These are phyloP conservation scores for Caiman crocodilus DNA, from an alignment of 2,797 vertebrate genomes.

Conservation along the genomic window DNA sequence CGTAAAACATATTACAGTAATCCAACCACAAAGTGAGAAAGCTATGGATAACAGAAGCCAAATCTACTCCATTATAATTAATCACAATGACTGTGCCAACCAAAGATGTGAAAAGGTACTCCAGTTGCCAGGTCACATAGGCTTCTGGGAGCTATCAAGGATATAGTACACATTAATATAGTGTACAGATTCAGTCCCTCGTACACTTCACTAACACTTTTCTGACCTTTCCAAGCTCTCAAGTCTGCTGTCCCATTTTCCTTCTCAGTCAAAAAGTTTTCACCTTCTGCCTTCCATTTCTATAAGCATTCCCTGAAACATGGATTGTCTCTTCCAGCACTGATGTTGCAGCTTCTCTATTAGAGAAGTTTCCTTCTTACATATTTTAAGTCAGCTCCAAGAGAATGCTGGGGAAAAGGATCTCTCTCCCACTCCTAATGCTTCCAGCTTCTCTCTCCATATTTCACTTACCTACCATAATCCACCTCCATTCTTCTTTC, in stretches of 20 bases:
- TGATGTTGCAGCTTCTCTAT: background rate
- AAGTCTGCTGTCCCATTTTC: background rate
- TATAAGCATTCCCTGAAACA: background rate
- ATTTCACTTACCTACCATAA: background rate
- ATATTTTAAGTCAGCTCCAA: background rate
- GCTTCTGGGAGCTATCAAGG: background rate
- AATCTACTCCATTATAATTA: background rate
- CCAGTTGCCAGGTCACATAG: too few relatives aligned
- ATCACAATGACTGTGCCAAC: background rate
- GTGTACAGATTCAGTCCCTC: background rate
- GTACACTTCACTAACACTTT: background rate
- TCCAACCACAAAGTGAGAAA: background rate
- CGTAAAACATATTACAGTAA: background rate
- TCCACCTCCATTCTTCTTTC: background rate
- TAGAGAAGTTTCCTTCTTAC: background rate
- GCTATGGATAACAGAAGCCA: background rate
- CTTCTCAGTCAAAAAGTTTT: background rate
- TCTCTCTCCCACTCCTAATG: background rate
- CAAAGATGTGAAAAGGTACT: background rate
- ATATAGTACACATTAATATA: background rate
- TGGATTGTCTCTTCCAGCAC: background rate
- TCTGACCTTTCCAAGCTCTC: background rate
- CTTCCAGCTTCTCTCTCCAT: background rate
- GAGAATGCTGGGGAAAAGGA: background rate
- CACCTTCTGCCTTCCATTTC: background rate